Evolutionary conservation across 2,113 vertebrate species (phyloP), one percentile per base, ranked within the genome.

Genomic region (Thomomys bottae): DNA sequence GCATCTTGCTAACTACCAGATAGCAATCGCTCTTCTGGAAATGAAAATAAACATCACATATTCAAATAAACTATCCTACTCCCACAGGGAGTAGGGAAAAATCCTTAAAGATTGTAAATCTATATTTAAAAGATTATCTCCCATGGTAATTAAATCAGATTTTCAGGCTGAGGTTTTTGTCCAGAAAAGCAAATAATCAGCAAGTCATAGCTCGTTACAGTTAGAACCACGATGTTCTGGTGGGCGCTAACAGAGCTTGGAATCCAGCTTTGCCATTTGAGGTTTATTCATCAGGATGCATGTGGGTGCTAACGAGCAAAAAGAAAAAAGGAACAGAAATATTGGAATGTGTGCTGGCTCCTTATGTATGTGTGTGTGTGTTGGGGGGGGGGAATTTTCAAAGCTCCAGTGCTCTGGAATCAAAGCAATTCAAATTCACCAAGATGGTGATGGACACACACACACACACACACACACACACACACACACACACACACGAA

Each of bases 111-210:
- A 96, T 94, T 94, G 92, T 93, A 88, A 93, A 86, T 75, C 95
- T 94, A n/a, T 85, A 40, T 91, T 95, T 96, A 94, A 94, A 96
- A 96, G 95, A 96, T 97, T 96, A 91, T 81, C 87, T 96, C 82
- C 84, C 70, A 40, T 93, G 84, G 91, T 61, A 89, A 95, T 93
- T 94, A 94, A 96, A 81, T 8, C 34, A 26, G 92, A 93, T 95
- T 93, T 95, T 86, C 87, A 89, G 71, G 59, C n/a, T 87, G 88
- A 91, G n/a, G 32, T 84, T 54, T 92, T 95, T 95, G 84, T 89
- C 76, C 42, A 84, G 72, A 84, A 92, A 78, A 94, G 88, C 36
- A 78, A 94, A 71, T 71, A 45, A 93, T n/a, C 59, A 57, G 67
- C 90, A 30, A 70, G 91, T 83, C 28, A 32, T 6, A 64, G 78